phyloP scores from a whole-genome alignment of 2,797 vertebrate species.

The Gallinago stenura region DNA sequence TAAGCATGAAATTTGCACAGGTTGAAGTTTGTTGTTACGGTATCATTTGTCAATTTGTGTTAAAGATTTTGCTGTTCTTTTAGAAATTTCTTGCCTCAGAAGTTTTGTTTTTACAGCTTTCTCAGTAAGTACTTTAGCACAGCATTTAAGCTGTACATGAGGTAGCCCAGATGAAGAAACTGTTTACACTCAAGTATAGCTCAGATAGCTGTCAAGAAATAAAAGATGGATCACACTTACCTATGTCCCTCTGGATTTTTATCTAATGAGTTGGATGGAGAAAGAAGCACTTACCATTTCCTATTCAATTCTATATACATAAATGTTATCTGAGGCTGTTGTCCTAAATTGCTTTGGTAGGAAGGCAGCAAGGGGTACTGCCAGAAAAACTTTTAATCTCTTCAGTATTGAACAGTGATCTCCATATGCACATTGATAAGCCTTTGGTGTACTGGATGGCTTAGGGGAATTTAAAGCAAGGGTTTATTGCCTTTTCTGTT shows the following conservation, averaged over 20 bases:
- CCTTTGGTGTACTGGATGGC: not conserved
- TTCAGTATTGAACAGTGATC: not conserved
- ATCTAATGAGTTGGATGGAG: not conserved
- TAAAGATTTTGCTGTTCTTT: not conserved
- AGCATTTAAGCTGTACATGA: not conserved
- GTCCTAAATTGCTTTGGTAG: not conserved
- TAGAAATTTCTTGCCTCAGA: not conserved
- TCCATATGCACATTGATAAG: not conserved
- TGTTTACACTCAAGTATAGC: not conserved
- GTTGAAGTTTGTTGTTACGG: not conserved
- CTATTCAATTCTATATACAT: not conserved
- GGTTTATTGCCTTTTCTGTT: not conserved
- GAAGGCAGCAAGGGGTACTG: not conserved
- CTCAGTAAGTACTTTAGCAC: not conserved
- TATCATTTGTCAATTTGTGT: fast-evolving
- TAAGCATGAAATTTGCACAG: not conserved
- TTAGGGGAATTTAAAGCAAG: not conserved
- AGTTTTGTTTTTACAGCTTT: not conserved
- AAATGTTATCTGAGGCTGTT: not conserved
- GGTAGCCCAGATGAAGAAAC: not conserved
- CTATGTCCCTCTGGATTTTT: not conserved
- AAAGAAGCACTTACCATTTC: not conserved
- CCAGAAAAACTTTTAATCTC: conserved; percentile 4
- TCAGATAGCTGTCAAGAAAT: not conserved
- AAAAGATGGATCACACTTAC: not conserved